A percentile compares a stretch with the other conserved stretches of the same genome.
Conservation (phyloP, 64 coral and sea anemone genomes). For the Montipora cactus region DNA sequence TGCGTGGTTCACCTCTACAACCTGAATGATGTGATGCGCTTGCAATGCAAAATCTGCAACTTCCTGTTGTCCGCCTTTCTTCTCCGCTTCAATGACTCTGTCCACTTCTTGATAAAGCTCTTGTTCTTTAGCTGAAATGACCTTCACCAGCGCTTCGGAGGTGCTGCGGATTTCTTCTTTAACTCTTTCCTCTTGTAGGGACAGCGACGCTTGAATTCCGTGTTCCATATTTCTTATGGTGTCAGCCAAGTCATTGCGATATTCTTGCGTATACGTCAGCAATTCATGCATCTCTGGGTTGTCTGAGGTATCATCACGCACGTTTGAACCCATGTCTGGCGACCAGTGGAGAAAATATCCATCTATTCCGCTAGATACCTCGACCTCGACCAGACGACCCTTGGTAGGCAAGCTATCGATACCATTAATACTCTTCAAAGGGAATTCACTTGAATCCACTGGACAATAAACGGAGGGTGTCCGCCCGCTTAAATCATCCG, state of each 20-base stretch:
- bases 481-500: background rate
- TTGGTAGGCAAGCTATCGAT: slow-evolving; percentile 8
- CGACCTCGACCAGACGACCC: slow-evolving; percentile 10
- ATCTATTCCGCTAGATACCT: background rate
- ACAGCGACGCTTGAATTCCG: slow-evolving; percentile 15
- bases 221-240: slow-evolving; percentile 39
- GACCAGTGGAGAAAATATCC: background rate
- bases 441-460: background rate
- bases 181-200: slow-evolving; percentile 14
- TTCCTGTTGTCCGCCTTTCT: slow-evolving; percentile 10
- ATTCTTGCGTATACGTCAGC: slow-evolving; percentile 33
- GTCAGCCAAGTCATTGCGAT: slow-evolving; percentile 21
- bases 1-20: slow-evolving; percentile 16
- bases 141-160: background rate
- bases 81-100: slow-evolving; percentile 31
- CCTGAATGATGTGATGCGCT: slow-evolving; percentile 27
- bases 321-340: background rate
- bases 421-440: background rate
- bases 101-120: slow-evolving; percentile 32
- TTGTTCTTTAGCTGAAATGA: background rate
- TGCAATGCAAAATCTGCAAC: slow-evolving; percentile 26
- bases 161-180: slow-evolving; percentile 17
- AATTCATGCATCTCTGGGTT: slow-evolving; percentile 17
- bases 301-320: background rate
- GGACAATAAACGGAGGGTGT: slow-evolving; percentile 4